phyloP scores from a whole-genome alignment of 2,888 invertebrate genomes.

The Amphipoea lucens region DNA sequence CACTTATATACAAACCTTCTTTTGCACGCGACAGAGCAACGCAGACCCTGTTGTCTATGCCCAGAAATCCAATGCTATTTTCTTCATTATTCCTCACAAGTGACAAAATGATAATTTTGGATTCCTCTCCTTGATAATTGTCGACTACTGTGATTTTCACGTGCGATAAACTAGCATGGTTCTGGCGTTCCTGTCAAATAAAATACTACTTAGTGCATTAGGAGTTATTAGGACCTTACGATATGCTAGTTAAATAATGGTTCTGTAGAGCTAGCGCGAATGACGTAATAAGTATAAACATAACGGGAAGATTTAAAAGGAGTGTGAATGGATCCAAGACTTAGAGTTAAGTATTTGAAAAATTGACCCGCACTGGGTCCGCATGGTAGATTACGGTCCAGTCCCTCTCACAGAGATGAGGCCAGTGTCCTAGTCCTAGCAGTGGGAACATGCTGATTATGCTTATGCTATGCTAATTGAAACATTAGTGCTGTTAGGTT shows the following conservation, averaged over 20 bases:
- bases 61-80: slow-evolving; percentile 93
- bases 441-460: not conserved
- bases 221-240: not conserved
- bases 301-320: not conserved
- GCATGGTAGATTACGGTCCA: not conserved
- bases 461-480: not conserved
- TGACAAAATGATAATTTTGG: slow-evolving; percentile 94
- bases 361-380: not conserved
- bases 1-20: slow-evolving; percentile 73
- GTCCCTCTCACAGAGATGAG: not conserved
- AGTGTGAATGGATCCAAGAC: not conserved
- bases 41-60: slow-evolving; percentile 93
- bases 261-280: not conserved
- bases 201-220: not conserved
- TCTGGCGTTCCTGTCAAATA: slow-evolving; percentile 76
- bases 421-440: not conserved
- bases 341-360: not conserved
- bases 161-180: slow-evolving; percentile 80
- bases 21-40: slow-evolving; percentile 93
- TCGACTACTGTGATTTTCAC: slow-evolving; percentile 93
- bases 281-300: not conserved
- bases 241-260: not conserved
- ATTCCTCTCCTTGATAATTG: slow-evolving; percentile 95
- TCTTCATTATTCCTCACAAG: slow-evolving; percentile 93
- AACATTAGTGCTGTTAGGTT: not conserved